These are phyloP conservation scores for Crocodylus rhombifer DNA, from an alignment of 2,797 vertebrate genomes.

Conservation along the genomic window DNA sequence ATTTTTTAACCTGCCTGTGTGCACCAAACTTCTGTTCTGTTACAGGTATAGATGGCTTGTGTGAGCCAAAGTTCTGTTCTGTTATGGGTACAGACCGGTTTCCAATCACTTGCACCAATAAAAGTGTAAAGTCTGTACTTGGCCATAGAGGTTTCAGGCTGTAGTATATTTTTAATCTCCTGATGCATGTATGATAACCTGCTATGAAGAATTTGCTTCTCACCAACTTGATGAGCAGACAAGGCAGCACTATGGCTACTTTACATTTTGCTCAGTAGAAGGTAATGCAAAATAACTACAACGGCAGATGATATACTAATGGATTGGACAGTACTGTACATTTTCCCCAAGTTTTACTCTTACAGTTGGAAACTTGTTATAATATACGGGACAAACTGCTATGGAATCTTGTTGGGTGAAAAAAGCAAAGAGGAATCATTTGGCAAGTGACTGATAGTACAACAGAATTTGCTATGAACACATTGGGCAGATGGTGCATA, in stretches of 20 bases:
- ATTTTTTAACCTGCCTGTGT: too few species aligned
- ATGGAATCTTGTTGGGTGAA: neutral
- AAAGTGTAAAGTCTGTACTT: too few species aligned
- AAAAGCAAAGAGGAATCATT: constrained; percentile 1
- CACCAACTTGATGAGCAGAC: constrained; percentile 42
- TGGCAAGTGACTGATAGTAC: neutral
- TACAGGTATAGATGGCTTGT: too few species aligned
- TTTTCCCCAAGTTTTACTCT: neutral
- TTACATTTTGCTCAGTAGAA: constrained; percentile 23
- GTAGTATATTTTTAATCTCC: constrained; percentile 52
- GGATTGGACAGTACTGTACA: neutral
- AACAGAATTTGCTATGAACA: constrained; percentile 21
- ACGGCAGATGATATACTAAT: constrained; percentile 24
- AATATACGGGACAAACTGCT: neutral
- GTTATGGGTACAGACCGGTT: too few species aligned
- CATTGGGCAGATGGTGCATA: neutral
- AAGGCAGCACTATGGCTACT: constrained; percentile 44
- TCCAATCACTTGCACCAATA: too few species aligned
- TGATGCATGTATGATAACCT: constrained; percentile 13
- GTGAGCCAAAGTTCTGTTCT: too few species aligned
- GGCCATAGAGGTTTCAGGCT: constrained; percentile 33
- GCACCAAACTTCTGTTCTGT: too few species aligned
- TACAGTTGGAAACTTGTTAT: constrained; percentile 10
- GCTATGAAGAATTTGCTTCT: constrained; percentile 60
- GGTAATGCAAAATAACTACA: constrained; percentile 30